A percentile compares a stretch with the other conserved stretches of the same genome.
Evolutionary conservation across 2,888 invertebrate genomes (phyloP).

Genomic region (Cyclophora punctaria): DNA sequence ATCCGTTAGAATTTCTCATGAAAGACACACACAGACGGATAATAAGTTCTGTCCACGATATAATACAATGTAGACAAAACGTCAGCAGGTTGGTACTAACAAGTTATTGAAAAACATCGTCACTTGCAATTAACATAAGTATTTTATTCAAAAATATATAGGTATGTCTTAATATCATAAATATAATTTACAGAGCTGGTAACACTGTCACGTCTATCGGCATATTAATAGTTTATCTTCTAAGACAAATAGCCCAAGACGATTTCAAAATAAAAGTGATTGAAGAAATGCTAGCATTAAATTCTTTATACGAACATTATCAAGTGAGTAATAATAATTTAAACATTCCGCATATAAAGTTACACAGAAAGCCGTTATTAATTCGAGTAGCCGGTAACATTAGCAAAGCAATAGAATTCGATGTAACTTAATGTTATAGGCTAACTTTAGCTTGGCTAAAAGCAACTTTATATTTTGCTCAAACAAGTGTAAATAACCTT

Average conservation of each 20-base stretch:
- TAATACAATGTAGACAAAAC: slow-evolving; percentile 55
- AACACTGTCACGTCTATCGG: slow-evolving; percentile 45
- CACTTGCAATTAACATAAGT: too few species aligned
- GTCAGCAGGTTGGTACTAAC: slow-evolving; percentile 38
- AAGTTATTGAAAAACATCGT: too few species aligned
- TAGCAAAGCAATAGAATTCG: too few species aligned
- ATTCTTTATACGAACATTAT: slow-evolving; percentile 50
- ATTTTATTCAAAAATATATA: too few species aligned
- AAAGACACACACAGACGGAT: slow-evolving; percentile 81
- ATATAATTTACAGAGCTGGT: slow-evolving; percentile 43
- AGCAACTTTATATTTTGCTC: too few species aligned
- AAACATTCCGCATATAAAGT: too few species aligned
- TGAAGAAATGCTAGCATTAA: slow-evolving; percentile 57
- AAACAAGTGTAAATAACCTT: neutral
- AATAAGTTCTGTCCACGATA: slow-evolving; percentile 57
- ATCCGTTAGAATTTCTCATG: slow-evolving; percentile 81
- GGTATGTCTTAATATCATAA: too few species aligned
- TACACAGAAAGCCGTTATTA: too few species aligned
- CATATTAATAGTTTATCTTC: slow-evolving; percentile 39
- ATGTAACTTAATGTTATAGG: too few species aligned
- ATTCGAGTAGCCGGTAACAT: too few species aligned
- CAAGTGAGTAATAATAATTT: slow-evolving; percentile 36
- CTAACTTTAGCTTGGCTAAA: too few species aligned
- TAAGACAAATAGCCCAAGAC: slow-evolving; percentile 40
- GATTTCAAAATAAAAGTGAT: slow-evolving; percentile 50